These are phyloP conservation scores for Pachycephus smyrnensis DNA, from an alignment of 2,888 invertebrate genomes.

Conservation along the genomic window DNA sequence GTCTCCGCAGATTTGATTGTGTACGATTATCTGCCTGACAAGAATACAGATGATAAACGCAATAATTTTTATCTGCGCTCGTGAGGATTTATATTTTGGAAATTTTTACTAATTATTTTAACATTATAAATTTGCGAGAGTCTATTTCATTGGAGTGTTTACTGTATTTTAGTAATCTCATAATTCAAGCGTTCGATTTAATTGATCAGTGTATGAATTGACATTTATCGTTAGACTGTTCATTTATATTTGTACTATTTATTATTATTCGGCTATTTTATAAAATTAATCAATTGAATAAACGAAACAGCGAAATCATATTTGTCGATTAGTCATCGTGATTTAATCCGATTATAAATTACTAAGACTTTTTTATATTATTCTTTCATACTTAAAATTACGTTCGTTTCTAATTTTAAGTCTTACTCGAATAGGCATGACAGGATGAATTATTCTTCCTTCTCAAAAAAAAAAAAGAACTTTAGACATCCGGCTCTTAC, in stretches of 20 bases:
- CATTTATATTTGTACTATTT: too few relatives aligned
- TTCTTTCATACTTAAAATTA: neutral
- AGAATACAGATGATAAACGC: neutral
- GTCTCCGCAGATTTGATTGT: neutral
- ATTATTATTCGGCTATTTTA: neutral
- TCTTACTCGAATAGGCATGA: neutral
- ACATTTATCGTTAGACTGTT: too few relatives aligned
- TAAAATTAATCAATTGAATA: neutral
- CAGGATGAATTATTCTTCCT: too few relatives aligned
- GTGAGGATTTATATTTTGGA: neutral
- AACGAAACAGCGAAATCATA: neutral
- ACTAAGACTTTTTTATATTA: neutral
- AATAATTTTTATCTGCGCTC: neutral
- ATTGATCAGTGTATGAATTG: neutral
- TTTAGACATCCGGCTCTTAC: too few relatives aligned
- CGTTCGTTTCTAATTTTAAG: neutral
- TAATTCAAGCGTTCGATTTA: neutral
- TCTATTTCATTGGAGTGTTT: neutral
- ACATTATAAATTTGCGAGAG: neutral
- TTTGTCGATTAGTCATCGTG: neutral
- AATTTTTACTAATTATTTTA: neutral
- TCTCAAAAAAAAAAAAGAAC: too few relatives aligned
- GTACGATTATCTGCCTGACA: neutral
- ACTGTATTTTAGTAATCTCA: neutral
- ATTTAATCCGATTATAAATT: neutral